phyloP scores from a whole-genome alignment of 2,888 invertebrate species.

The Stenurella melanura region DNA sequence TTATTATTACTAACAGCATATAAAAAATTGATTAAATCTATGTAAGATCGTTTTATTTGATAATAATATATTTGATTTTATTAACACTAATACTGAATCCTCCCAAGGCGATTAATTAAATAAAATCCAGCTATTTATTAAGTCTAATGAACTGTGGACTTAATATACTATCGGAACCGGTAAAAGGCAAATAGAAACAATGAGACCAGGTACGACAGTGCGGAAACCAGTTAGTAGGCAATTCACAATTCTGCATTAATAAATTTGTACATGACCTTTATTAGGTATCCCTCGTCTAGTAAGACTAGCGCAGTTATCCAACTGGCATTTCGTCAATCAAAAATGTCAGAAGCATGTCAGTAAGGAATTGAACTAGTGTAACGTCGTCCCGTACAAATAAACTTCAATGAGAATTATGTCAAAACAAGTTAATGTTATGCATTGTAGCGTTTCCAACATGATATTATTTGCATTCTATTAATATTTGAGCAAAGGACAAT shows the following conservation, averaged over 20 bases:
- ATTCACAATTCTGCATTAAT: slow-evolving; percentile 35
- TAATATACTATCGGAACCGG: slow-evolving; percentile 16
- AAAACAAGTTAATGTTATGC: slow-evolving; percentile 46
- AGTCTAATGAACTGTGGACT: slow-evolving; percentile 25
- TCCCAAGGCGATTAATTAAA: slow-evolving; percentile 12
- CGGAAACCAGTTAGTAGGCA: slow-evolving; percentile 29
- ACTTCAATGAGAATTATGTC: slow-evolving; percentile 51
- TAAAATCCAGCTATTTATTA: background rate
- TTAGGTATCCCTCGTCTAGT: slow-evolving; percentile 26
- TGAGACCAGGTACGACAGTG: background rate
- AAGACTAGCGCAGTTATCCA: slow-evolving; percentile 29
- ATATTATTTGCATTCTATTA: slow-evolving; percentile 51
- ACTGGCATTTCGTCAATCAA: slow-evolving; percentile 33
- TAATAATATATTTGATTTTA: slow-evolving; percentile 3
- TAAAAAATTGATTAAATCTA: background rate
- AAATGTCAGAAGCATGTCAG: slow-evolving; percentile 26
- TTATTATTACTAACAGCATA: background rate
- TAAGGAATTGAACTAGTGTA: slow-evolving; percentile 43
- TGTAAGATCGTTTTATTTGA: background rate
- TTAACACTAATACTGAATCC: background rate
- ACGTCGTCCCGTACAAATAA: slow-evolving; percentile 45
- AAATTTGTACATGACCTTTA: slow-evolving; percentile 30
- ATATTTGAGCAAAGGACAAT: slow-evolving; percentile 33
- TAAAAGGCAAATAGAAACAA: slow-evolving; percentile 25
- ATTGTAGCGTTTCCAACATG: slow-evolving; percentile 43